Conservation (phyloP, 2,113 vertebrate genomes). For the Perognathus longimembris region DNA sequence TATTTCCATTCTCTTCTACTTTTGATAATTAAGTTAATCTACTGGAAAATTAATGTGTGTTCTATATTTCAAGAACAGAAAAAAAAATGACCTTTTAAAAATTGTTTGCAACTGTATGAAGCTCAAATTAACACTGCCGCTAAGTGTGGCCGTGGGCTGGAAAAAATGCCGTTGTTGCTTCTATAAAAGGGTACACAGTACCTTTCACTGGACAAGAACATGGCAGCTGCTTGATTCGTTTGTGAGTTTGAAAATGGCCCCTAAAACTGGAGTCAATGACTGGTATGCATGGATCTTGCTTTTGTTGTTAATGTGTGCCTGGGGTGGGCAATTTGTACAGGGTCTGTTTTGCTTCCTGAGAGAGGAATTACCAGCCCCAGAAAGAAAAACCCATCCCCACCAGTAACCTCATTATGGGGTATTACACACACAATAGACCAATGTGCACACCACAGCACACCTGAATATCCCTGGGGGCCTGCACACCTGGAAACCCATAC, state of each 20-base stretch:
- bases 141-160: constrained; percentile 69
- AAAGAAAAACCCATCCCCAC: fast-evolving
- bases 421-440: not conserved
- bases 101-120: constrained; percentile 71
- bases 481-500: too few relatives aligned
- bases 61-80: constrained; percentile 74
- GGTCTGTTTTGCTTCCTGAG: not conserved
- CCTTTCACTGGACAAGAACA: not conserved
- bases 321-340: fast-evolving
- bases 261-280: not conserved
- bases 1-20: not conserved
- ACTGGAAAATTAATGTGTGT: constrained; percentile 80
- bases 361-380: not conserved
- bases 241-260: not conserved
- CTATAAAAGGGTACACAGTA: not conserved
- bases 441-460: too few relatives aligned
- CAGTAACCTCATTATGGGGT: not conserved
- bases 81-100: constrained; percentile 74
- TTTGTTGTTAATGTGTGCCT: not conserved
- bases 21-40: constrained; percentile 82
- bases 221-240: constrained; percentile 50
- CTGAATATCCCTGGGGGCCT: too few relatives aligned
- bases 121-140: constrained; percentile 78
- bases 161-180: constrained; percentile 33
- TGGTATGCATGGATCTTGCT: fast-evolving